These are phyloP conservation scores for Plebejus argus DNA, from an alignment of 2,888 invertebrate species.

Conservation along the genomic window DNA sequence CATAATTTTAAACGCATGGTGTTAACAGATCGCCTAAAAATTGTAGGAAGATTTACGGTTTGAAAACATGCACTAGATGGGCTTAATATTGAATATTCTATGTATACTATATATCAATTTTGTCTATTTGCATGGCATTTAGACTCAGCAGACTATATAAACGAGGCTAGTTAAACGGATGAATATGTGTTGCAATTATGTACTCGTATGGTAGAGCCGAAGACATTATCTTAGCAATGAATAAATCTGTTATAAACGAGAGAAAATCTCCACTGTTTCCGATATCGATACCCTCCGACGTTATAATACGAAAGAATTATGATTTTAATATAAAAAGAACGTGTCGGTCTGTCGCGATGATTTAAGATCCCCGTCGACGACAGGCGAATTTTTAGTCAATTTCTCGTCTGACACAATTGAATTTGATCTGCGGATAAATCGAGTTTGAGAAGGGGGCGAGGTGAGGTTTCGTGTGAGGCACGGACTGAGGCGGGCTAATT, in stretches of 20 bases:
- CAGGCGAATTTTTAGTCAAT: constrained; percentile 73
- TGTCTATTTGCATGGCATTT: too few species aligned
- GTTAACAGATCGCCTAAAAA: neutral
- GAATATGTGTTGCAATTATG: too few species aligned
- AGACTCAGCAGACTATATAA: too few species aligned
- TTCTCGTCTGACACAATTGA: constrained; percentile 74
- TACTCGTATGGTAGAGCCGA: neutral
- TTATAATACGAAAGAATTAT: constrained; percentile 27
- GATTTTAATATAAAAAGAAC: constrained; percentile 31
- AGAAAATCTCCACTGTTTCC: neutral
- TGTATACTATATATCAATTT: too few species aligned
- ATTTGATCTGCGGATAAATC: constrained; percentile 73
- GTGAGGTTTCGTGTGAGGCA: constrained; percentile 48
- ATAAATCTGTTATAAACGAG: neutral
- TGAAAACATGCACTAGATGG: neutral
- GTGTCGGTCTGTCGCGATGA: constrained; percentile 36
- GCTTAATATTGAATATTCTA: too few species aligned
- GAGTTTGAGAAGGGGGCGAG: constrained; percentile 66
- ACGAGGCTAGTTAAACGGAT: too few species aligned
- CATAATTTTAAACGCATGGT: neutral
- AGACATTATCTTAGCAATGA: neutral
- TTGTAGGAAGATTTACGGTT: neutral
- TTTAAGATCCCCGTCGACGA: constrained; percentile 52
- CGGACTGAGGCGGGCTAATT: constrained; percentile 44
- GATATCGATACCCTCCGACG: neutral